Conservation (phyloP, 2,113 vertebrate species). For the Dolichotis patagonum region DNA sequence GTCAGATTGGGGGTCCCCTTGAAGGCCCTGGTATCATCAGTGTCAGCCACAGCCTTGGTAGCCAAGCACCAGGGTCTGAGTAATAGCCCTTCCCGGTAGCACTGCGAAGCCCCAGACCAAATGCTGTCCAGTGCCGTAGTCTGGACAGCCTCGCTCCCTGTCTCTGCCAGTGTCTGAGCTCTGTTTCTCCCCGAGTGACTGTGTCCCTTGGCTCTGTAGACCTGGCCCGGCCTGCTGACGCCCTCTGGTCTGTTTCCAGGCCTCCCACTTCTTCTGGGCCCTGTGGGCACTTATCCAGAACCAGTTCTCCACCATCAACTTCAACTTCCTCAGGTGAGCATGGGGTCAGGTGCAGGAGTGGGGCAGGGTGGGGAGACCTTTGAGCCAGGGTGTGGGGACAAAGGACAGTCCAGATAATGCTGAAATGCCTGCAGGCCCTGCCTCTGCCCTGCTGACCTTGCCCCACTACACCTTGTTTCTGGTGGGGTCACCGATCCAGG, state of each 20-base stretch:
- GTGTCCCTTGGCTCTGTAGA: neutral
- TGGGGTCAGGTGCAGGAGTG: neutral
- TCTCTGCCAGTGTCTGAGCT: neutral
- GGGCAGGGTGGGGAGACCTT: neutral
- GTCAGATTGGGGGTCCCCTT: too few species aligned
- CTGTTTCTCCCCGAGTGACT: neutral
- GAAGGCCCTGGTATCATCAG: neutral
- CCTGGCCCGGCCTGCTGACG: neutral
- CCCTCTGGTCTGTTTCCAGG: slow-evolving; percentile 85
- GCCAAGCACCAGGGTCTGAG: neutral
- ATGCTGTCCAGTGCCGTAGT: neutral
- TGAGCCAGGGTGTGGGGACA: neutral
- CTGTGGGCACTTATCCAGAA: slow-evolving; percentile 98
- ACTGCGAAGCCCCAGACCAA: neutral
- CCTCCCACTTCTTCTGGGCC: slow-evolving; percentile 98
- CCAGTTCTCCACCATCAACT: slow-evolving; percentile 97
- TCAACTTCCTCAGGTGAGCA: slow-evolving; percentile 96
- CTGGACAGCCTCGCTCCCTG: neutral
- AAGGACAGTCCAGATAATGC: neutral
- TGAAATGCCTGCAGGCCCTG: neutral
- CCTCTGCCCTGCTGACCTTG: fast-evolving
- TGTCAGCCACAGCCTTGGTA: too few species aligned
- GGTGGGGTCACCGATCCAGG: neutral
- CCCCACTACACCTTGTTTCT: fast-evolving
- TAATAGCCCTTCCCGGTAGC: neutral